Evolutionary conservation across 2,888 invertebrate genomes (phyloP), one percentile per base, ranked within the genome.

Genomic region (Perizoma flavofasciatum): DNA sequence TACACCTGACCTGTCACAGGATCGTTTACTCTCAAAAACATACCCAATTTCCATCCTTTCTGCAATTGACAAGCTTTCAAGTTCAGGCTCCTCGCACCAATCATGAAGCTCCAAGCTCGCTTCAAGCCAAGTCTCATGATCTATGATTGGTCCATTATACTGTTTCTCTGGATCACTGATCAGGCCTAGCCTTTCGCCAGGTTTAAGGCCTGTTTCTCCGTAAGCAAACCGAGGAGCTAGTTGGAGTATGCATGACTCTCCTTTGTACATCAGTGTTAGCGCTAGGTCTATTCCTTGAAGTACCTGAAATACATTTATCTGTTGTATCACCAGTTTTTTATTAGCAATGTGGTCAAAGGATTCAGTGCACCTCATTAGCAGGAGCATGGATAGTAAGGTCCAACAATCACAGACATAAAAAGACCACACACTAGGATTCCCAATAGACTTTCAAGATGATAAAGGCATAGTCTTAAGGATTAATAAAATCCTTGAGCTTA

Each of bases 221-320:
- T 96, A 98, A 4, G 95, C 98, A 88, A 98, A 97, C 70, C 97
- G 93, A 4, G 97, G 93, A 64, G 95, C 94, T 53, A 98, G 91
- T 78, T 94, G 93, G 49, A 98, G 83, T 68, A 95, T 92, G 59
- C 96, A 95, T 70, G 93, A 92, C 90, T 98, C 98, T 0, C 95
- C 96, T 73, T 95, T 92, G 78, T 96, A 94, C 98, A 98, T 98
- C 70, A 98, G 88, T 33, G 97, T 95, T 67, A 98, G 83, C 11
- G 96, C 95, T 85, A 98, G 93, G 84, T 98, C 98, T 75, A 98
- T 79, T 6, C 98, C 98, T 95, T 96, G 94, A 53, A 95, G 84
- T 6, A 95, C 83, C 93, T 94, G 66, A 53, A 56, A 48, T 22
- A 44, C 6, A 44, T 5, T n/a, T n/a, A n/a, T n/a, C n/a, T n/a